Percentiles rank a stretch among this genome's conserved stretches.
These are phyloP conservation scores for Sphenodon punctatus DNA, from an alignment of 2,797 vertebrate species.

Conservation along the genomic window DNA sequence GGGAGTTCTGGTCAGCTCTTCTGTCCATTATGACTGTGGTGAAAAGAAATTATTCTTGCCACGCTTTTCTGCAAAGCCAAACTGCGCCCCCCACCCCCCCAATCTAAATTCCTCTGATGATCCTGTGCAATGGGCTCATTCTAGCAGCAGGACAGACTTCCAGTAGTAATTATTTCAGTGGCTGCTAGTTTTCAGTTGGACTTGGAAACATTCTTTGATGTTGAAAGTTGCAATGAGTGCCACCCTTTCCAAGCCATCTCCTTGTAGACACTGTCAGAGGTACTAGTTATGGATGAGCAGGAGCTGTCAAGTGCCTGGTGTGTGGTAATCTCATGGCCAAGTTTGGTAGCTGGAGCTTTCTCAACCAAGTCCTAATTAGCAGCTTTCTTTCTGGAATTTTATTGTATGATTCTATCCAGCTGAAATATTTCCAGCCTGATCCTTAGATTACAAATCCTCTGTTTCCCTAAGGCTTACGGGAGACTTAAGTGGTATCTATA, in stretches of 20 bases:
- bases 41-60: not conserved
- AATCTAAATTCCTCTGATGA: not conserved
- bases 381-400: no score
- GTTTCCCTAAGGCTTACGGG: not conserved
- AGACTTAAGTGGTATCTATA: not conserved
- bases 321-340: no score
- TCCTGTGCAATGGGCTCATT: not conserved
- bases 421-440: no score
- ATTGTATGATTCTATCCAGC: no score
- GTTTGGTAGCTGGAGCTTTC: no score
- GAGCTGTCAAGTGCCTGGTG: no score
- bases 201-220: not conserved
- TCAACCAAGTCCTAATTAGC: not conserved
- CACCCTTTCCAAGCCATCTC: no score
- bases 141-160: not conserved
- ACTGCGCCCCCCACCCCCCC: no score
- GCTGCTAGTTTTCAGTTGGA: not conserved
- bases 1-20: slow-evolving; percentile 2
- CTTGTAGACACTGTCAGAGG: no score
- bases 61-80: not conserved
- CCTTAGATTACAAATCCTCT: not conserved
- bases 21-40: not conserved
- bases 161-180: not conserved
- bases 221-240: not conserved
- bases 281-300: no score